A percentile compares a stretch with the other conserved stretches of the same genome.
These are phyloP conservation scores for Bombus confusus DNA, from an alignment of 1,140 invertebrate genomes.

Conservation along the genomic window DNA sequence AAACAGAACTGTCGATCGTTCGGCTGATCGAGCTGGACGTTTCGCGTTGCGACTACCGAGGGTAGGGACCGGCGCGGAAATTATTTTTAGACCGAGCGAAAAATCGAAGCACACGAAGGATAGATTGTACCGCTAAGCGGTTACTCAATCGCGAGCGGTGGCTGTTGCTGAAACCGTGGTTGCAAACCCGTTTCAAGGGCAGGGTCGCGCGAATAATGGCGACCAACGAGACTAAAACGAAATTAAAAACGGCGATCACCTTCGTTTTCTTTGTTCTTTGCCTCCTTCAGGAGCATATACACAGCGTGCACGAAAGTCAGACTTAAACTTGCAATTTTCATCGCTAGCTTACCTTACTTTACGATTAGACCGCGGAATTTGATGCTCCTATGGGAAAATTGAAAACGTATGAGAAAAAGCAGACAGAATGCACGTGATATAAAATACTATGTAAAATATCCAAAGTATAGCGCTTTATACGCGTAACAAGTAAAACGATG, in stretches of 20 bases:
- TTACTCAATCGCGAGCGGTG: constrained; percentile 29
- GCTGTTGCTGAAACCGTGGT: constrained; percentile 26
- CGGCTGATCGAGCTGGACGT: neutral
- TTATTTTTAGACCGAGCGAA: constrained; percentile 1
- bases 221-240: constrained; percentile 28
- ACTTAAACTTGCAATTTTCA: too few relatives aligned
- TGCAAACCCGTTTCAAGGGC: constrained; percentile 44
- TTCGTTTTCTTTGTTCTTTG: too few relatives aligned
- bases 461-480: too few relatives aligned
- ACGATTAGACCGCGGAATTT: too few relatives aligned
- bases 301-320: too few relatives aligned
- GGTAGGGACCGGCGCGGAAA: neutral
- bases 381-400: too few relatives aligned
- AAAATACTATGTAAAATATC: too few relatives aligned
- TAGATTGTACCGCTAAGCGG: constrained; percentile 33
- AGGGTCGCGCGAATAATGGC: constrained; percentile 38
- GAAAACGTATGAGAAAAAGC: accelerated
- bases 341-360: too few relatives aligned
- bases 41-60: neutral
- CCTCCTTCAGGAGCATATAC: too few relatives aligned
- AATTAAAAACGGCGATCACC: constrained; percentile 13
- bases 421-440: too few relatives aligned
- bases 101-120: constrained; percentile 24
- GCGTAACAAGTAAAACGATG: too few relatives aligned
- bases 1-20: neutral